These are phyloP conservation scores for Mellilla xanthometata DNA, from an alignment of 2,888 invertebrate genomes.

Conservation along the genomic window DNA sequence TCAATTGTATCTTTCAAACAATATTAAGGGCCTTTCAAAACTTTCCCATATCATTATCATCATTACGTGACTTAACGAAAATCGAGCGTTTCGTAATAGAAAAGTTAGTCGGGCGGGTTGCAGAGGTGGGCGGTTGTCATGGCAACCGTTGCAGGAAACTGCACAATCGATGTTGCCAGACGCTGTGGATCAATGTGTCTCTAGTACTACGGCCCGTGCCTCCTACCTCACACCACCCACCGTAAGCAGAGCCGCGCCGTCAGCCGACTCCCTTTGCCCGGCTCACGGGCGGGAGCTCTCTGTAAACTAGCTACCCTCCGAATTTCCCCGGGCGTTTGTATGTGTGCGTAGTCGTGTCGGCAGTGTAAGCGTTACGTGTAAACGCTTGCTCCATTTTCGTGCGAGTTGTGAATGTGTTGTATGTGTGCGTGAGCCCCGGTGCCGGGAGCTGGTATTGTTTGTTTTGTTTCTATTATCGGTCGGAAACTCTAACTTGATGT, in stretches of 20 bases:
- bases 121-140: slow-evolving; percentile 69
- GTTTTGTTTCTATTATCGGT: slow-evolving; percentile 73
- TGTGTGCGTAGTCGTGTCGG: slow-evolving; percentile 55
- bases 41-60: slow-evolving; percentile 6
- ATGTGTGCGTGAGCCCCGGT: slow-evolving; percentile 58
- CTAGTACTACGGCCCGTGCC: slow-evolving; percentile 79
- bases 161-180: slow-evolving; percentile 82
- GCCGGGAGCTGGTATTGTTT: slow-evolving; percentile 55
- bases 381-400: slow-evolving; percentile 73
- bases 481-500: slow-evolving; percentile 47
- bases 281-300: slow-evolving; percentile 48
- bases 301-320: slow-evolving; percentile 32
- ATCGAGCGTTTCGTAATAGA: slow-evolving; percentile 47
- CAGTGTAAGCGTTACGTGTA: slow-evolving; percentile 49
- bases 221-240: slow-evolving; percentile 41
- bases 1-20: neutral
- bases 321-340: slow-evolving; percentile 58
- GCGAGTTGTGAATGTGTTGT: slow-evolving; percentile 73
- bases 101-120: slow-evolving; percentile 61
- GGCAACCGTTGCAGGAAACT: slow-evolving; percentile 80
- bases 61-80: slow-evolving; percentile 33
- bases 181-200: slow-evolving; percentile 82
- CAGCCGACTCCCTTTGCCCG: slow-evolving; percentile 32
- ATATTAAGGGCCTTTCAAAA: neutral
- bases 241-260: slow-evolving; percentile 41